Percentiles rank a stretch among this genome's conserved stretches.
Conservation (phyloP, 1,140 invertebrate species). For the Drosophila baimaii region DNA sequence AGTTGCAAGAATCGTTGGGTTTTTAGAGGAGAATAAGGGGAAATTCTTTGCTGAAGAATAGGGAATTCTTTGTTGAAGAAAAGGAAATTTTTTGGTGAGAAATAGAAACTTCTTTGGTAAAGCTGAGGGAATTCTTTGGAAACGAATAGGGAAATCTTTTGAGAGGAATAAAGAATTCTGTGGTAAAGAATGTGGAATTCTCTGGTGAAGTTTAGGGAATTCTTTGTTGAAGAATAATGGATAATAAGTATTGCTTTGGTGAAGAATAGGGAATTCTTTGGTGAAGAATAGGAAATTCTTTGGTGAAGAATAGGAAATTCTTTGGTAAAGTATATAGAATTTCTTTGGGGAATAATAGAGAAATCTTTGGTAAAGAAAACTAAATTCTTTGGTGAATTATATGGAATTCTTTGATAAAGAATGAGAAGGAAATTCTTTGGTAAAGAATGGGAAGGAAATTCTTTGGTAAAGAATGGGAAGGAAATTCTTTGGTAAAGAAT, state of each 20-base stretch:
- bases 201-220: no score
- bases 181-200: background rate
- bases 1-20: background rate
- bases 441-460: background rate
- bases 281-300: background rate
- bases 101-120: no score
- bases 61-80: background rate
- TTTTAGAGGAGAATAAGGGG: background rate
- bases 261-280: background rate
- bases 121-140: background rate
- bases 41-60: no score
- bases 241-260: no score
- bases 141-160: background rate
- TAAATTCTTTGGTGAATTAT: no score
- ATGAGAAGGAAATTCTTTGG: no score
- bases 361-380: background rate
- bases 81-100: no score
- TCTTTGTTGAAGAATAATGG: background rate
- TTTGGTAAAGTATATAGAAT: background rate
- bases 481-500: background rate
- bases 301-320: background rate
- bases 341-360: background rate
- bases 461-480: background rate
- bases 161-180: background rate
- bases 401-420: background rate